These are phyloP conservation scores for Dryobates pubescens DNA, from an alignment of 2,797 vertebrate genomes.

Conservation along the genomic window DNA sequence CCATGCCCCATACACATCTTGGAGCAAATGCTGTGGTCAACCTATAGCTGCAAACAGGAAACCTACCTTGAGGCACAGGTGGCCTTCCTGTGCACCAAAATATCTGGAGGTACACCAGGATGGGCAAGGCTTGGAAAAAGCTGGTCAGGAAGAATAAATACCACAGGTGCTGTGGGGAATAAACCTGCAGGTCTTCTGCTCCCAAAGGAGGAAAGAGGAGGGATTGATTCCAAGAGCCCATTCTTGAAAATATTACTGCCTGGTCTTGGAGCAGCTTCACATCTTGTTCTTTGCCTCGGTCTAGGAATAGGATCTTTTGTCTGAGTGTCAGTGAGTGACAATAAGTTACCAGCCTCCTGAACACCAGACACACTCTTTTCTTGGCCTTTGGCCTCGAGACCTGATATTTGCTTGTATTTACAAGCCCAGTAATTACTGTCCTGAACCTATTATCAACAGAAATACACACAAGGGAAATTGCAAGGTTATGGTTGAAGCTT, in stretches of 20 bases:
- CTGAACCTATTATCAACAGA: constrained; percentile 71
- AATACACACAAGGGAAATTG: constrained; percentile 76
- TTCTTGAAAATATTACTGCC: not conserved
- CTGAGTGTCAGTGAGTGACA: constrained; percentile 54
- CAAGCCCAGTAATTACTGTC: constrained; percentile 72
- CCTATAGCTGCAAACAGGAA: not conserved
- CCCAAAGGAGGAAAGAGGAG: not conserved
- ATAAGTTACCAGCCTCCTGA: not conserved
- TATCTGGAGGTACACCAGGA: not conserved
- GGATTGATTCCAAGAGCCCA: accelerated
- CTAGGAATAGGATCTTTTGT: constrained; percentile 63
- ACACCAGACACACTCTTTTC: constrained; percentile 65
- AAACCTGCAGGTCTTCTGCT: not conserved
- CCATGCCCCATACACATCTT: not conserved
- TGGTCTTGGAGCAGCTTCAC: not conserved
- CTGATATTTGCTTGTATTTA: constrained; percentile 64
- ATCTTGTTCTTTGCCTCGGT: not conserved
- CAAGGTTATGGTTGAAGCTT: constrained; percentile 70
- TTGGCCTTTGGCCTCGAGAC: constrained; percentile 57
- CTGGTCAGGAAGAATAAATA: not conserved
- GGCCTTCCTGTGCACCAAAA: not conserved
- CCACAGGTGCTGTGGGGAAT: not conserved
- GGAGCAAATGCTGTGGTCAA: accelerated
- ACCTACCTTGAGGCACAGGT: not conserved
- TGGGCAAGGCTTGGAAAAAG: not conserved